These are phyloP conservation scores for Chionis minor DNA, from an alignment of 2,113 vertebrate species.

Conservation along the genomic window DNA sequence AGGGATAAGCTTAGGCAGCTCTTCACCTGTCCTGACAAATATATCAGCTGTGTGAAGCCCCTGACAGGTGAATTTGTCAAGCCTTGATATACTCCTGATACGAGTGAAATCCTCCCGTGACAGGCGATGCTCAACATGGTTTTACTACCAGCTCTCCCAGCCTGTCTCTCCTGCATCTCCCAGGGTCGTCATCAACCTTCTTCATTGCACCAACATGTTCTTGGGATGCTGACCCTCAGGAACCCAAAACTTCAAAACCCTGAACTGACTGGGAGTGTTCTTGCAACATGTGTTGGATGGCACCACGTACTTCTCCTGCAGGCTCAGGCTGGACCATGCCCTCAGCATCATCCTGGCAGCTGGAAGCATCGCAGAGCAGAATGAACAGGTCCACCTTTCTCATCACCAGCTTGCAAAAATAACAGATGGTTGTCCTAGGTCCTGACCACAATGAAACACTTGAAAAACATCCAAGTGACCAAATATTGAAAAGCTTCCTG, in stretches of 20 bases:
- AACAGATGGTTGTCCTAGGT: not conserved
- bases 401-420: not conserved
- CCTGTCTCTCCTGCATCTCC: not conserved
- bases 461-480: not conserved
- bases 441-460: not conserved
- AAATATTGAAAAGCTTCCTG: not conserved
- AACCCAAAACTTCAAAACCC: not conserved
- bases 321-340: not conserved
- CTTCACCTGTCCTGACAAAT: conserved; percentile 36
- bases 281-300: not conserved
- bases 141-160: not conserved
- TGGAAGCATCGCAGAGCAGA: not conserved
- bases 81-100: not conserved
- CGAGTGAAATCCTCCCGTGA: not conserved
- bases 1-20: not conserved
- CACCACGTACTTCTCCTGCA: not conserved
- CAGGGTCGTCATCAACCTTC: not conserved
- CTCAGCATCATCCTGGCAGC: not conserved
- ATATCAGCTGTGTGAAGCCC: conserved; percentile 1
- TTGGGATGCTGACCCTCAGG: not conserved
- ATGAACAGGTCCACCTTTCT: not conserved
- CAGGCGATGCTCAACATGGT: conserved; percentile 10
- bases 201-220: not conserved
- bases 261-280: not conserved
- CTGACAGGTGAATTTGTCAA: conserved; percentile 43